phyloP scores from a whole-genome alignment of 2,888 invertebrate species.

The Himalopsyche anomala region DNA sequence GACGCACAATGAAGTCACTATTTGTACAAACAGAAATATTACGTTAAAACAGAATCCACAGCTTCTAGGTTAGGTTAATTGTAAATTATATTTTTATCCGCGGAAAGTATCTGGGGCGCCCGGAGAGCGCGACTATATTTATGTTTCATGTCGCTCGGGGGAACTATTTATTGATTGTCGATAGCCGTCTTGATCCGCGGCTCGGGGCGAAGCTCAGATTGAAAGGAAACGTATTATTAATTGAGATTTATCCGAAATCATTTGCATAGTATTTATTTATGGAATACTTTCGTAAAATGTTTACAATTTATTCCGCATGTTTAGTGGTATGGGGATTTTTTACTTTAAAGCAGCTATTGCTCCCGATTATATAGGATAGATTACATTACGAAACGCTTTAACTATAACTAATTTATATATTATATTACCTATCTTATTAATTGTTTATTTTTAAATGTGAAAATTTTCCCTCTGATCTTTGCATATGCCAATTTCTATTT shows the following conservation, averaged over 20 bases:
- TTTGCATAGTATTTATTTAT: conserved; percentile 40
- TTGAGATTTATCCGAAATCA: conserved; percentile 42
- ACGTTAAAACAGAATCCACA: conserved; percentile 52
- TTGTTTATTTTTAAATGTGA: conserved; percentile 15
- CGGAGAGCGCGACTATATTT: neutral
- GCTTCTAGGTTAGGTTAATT: conserved; percentile 58
- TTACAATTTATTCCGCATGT: conserved; percentile 45
- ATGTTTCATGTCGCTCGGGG: neutral
- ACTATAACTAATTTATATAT: conserved; percentile 48
- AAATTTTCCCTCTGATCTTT: neutral
- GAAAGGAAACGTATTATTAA: conserved; percentile 24
- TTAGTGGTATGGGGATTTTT: conserved; percentile 44
- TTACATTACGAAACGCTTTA: conserved; percentile 45
- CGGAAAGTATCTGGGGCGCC: neutral
- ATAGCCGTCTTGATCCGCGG: conserved; percentile 1
- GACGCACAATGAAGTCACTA: conserved; percentile 76
- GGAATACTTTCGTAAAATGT: conserved; percentile 43
- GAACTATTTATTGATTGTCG: conserved; percentile 35
- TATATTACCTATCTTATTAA: conserved; percentile 5
- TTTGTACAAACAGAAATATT: conserved; percentile 72
- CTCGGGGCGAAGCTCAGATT: conserved; percentile 23
- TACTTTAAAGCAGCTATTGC: conserved; percentile 53
- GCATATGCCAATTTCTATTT: neutral
- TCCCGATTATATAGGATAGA: conserved; percentile 39
- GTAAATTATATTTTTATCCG: conserved; percentile 54